phyloP scores from a whole-genome alignment of 2,888 invertebrate species.

The Cotesia congregata region DNA sequence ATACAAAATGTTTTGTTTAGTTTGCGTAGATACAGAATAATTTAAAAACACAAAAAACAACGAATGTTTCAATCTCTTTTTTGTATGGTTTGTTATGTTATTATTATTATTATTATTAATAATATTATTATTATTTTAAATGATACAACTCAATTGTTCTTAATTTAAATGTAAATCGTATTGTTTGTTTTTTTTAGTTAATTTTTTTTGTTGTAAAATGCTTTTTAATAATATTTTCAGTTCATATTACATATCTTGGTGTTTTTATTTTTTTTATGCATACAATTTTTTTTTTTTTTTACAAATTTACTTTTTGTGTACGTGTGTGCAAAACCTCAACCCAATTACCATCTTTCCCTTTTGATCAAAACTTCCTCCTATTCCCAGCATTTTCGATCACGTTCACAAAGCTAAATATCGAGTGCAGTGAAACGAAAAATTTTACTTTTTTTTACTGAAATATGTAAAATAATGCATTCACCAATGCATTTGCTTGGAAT shows the following conservation, averaged over 20 bases:
- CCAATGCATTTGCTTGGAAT: background rate
- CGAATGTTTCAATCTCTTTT: conserved; percentile 57
- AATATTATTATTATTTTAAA: conserved; percentile 53
- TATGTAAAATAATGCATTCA: background rate
- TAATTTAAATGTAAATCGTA: conserved; percentile 71
- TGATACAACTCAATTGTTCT: conserved; percentile 69
- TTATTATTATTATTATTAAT: conserved; percentile 59
- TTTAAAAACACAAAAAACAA: conserved; percentile 41
- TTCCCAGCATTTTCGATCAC: conserved; percentile 9
- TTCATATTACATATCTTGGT: conserved; percentile 67
- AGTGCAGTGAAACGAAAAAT: background rate
- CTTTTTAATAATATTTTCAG: conserved; percentile 72
- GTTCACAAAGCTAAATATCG: background rate
- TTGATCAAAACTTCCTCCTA: conserved; percentile 27
- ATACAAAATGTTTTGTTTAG: background rate
- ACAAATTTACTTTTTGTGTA: conserved; percentile 32
- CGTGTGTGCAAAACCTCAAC: conserved; percentile 18
- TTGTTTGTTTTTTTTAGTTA: conserved; percentile 71
- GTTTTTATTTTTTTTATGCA: conserved; percentile 55
- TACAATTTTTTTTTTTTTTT: background rate
- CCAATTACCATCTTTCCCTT: conserved; percentile 16
- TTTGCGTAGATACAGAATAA: conserved; percentile 37
- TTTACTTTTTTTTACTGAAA: background rate
- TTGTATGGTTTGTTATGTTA: conserved; percentile 71
- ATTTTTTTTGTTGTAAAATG: conserved; percentile 70